Base-by-base conservation (phyloP, 2,888 invertebrate species). In the Coenonympha arcania region DNA sequence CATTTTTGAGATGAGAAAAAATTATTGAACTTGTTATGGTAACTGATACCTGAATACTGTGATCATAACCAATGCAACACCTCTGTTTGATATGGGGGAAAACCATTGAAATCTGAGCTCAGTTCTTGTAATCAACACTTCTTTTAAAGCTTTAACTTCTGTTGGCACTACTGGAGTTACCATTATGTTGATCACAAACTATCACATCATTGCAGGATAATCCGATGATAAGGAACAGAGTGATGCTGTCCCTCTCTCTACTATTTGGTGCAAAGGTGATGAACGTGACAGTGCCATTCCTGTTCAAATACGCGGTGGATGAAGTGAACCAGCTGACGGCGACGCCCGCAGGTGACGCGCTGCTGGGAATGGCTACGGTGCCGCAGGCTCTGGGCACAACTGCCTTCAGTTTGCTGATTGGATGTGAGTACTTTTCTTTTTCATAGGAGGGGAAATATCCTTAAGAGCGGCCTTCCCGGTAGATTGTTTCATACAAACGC, bases 281-380 rank as follows among this genome's bases (percentile, higher is more conserved):
- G 69, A 98, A 95, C 67, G 96, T 98, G 1, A 87, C 91, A 40
- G 98, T 99, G 18, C 99, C 99, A 8, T 98, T 99, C 83, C 81
- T 98, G 50, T 98, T 99, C 81, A 98, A 99, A 79, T 92, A 95
- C 70, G 93, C 94, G 0, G 90, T 99, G 51, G 99, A 99, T 73
- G 90, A 90, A 60, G 89, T 98, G 55, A 97, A 96, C 70, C 81
- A 85, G 4, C 76, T 88, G 5, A 68, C 88, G 26, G 70, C 88
- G 2, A 63, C 73, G 0, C 64, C 72, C 0, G 71, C 79, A 0
- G 84, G 86, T 0, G 88, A 87, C 11, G 87, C 88, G n/a, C 52
- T 90, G 49, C 74, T 96, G 9, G 92, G 91, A 50, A 89, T 95
- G 89, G 90, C 90, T 19, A 90, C 92, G 3, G 91, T 93, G n/a